phyloP scores from a whole-genome alignment of 2,113 vertebrate species.

The Taurulus bubalis region DNA sequence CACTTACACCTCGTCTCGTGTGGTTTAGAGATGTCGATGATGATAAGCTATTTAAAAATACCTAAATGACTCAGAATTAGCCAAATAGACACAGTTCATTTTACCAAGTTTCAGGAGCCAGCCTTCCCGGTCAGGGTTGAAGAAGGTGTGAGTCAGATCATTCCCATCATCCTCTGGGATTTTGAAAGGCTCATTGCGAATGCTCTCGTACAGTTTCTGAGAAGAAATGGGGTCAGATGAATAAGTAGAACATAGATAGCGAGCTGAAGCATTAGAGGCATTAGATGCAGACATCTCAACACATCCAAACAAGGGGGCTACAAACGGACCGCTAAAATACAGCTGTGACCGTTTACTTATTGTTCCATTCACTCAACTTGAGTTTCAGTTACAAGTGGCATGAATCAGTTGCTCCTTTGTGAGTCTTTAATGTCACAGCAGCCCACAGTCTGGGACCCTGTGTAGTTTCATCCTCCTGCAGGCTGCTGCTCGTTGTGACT shows the following conservation, averaged over 20 bases:
- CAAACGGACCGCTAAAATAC: not conserved
- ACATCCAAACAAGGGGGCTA: not conserved
- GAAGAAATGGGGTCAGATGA: not conserved
- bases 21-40: too few relatives aligned
- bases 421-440: not conserved
- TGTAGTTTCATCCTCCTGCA: too few relatives aligned
- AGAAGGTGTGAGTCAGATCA: conserved; percentile 96
- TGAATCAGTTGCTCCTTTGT: not conserved
- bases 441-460: too few relatives aligned
- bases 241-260: not conserved
- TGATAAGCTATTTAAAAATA: not conserved
- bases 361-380: not conserved
- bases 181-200: conserved; percentile 94
- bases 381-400: not conserved
- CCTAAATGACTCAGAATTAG: not conserved
- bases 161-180: conserved; percentile 96
- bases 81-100: not conserved
- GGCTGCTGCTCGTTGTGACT: accelerated
- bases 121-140: conserved; percentile 95
- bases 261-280: not conserved
- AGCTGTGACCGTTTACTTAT: not conserved
- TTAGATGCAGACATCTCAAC: not conserved
- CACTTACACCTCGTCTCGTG: too few relatives aligned
- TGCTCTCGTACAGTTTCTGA: conserved; percentile 93
- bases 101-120: conserved; percentile 97